phyloP scores from a whole-genome alignment of 1,140 invertebrate species.

The Penaeus vannamei region DNA sequence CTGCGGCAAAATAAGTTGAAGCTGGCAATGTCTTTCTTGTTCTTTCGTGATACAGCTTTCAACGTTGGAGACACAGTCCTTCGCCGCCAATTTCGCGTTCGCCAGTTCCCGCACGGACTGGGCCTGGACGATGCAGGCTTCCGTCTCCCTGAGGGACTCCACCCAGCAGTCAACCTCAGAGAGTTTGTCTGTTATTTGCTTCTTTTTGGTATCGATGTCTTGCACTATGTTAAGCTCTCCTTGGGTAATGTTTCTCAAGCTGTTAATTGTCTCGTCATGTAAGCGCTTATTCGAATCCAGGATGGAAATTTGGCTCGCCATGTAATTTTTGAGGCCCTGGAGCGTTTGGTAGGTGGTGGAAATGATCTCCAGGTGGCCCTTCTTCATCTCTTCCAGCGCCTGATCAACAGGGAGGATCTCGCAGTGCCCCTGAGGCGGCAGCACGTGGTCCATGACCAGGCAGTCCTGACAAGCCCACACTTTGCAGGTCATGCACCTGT shows the following conservation, averaged over 20 bases:
- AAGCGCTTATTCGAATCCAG: slow-evolving; percentile 39
- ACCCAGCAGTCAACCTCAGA: slow-evolving; percentile 48
- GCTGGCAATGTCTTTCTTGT: slow-evolving; percentile 8
- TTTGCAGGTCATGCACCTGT: slow-evolving; percentile 49
- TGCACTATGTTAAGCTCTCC: slow-evolving; percentile 50
- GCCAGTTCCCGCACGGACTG: slow-evolving; percentile 51
- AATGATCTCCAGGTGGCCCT: slow-evolving; percentile 45
- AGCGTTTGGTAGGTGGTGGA: slow-evolving; percentile 31
- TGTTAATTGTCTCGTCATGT: slow-evolving; percentile 31
- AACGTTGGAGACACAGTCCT: slow-evolving; percentile 26
- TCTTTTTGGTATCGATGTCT: slow-evolving; percentile 49
- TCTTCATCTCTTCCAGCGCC: slow-evolving; percentile 52
- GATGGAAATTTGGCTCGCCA: slow-evolving; percentile 9
- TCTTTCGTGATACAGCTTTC: slow-evolving; percentile 11
- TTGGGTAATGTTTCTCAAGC: slow-evolving; percentile 16
- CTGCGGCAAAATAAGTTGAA: background rate
- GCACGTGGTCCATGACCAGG: slow-evolving; percentile 49
- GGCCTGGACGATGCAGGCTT: slow-evolving; percentile 27
- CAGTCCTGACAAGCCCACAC: slow-evolving; percentile 57
- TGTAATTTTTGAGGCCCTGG: slow-evolving; percentile 33
- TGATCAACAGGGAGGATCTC: slow-evolving; percentile 32
- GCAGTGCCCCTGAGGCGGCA: slow-evolving; percentile 46
- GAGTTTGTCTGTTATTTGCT: slow-evolving; percentile 46
- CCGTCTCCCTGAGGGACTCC: slow-evolving; percentile 26
- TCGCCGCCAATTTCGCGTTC: slow-evolving; percentile 46